Percentiles rank a stretch among this genome's conserved stretches.
Conservation (phyloP, 2,888 invertebrate genomes). For the Polydesmus complanatus region DNA sequence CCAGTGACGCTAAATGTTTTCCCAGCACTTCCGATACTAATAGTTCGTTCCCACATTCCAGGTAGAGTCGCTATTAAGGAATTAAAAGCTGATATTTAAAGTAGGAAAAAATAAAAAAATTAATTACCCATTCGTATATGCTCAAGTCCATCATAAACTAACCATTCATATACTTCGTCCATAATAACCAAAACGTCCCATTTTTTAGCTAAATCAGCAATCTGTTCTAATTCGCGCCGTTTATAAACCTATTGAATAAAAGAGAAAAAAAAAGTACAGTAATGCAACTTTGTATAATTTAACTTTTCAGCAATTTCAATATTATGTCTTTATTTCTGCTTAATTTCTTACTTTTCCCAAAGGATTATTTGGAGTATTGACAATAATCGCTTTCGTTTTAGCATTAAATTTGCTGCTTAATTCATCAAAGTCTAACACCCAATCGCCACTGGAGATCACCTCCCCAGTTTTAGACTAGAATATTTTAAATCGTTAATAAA, state of each 20-base stretch:
- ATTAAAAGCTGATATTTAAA: neutral
- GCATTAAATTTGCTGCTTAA: slow-evolving; percentile 61
- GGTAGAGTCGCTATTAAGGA: slow-evolving; percentile 58
- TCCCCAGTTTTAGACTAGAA: neutral
- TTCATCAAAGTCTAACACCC: slow-evolving; percentile 72
- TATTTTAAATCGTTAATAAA: neutral
- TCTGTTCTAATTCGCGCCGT: slow-evolving; percentile 37
- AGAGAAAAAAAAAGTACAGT: no score
- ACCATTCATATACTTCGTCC: slow-evolving; percentile 98
- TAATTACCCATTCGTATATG: slow-evolving; percentile 85
- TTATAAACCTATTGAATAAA: slow-evolving; percentile 28
- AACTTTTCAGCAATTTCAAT: no score
- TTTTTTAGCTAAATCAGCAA: slow-evolving; percentile 80
- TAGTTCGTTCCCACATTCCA: slow-evolving; percentile 94
- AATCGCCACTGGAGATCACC: slow-evolving; percentile 45
- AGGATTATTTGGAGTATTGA: slow-evolving; percentile 97
- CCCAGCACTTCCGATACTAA: slow-evolving; percentile 93
- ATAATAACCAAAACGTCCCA: slow-evolving; percentile 82
- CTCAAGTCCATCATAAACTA: slow-evolving; percentile 66
- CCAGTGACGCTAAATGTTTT: slow-evolving; percentile 97
- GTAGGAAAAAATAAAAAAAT: no score
- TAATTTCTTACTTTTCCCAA: slow-evolving; percentile 63
- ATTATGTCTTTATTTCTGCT: neutral
- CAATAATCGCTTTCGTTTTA: slow-evolving; percentile 82
- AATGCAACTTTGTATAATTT: no score